Evolutionary conservation across 92 coral and sea anemone species (phyloP).

Genomic region (Zoanthus gigantus): DNA sequence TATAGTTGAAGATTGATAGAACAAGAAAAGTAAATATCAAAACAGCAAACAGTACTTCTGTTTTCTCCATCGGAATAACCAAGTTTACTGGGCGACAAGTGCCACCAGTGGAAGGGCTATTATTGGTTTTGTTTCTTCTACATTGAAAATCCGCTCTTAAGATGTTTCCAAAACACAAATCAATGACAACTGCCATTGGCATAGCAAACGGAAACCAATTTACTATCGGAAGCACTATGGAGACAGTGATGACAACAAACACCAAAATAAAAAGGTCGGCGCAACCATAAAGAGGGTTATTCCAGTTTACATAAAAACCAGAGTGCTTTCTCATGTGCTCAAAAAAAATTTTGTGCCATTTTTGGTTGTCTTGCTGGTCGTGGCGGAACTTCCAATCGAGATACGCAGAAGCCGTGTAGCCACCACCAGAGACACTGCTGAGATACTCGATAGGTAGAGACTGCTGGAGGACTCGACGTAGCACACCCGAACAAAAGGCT

Average conservation of each 20-base stretch:
- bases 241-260: slow-evolving; percentile 43
- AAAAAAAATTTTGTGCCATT: slow-evolving; percentile 86
- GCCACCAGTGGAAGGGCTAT: neutral
- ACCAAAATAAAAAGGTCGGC: slow-evolving; percentile 63
- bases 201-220: slow-evolving; percentile 67
- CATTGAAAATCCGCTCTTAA: slow-evolving; percentile 78
- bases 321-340: slow-evolving; percentile 69
- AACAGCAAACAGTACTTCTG: neutral
- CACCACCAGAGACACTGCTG: slow-evolving; percentile 94
- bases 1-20: neutral
- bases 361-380: slow-evolving; percentile 75
- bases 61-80: neutral
- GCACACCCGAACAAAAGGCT: slow-evolving; percentile 58
- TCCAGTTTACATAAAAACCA: slow-evolving; percentile 72
- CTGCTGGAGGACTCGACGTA: slow-evolving; percentile 83
- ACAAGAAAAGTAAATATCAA: neutral
- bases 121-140: neutral
- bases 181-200: slow-evolving; percentile 74
- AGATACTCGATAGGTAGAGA: slow-evolving; percentile 70
- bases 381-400: slow-evolving; percentile 93
- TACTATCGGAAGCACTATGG: slow-evolving; percentile 70
- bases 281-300: slow-evolving; percentile 67
- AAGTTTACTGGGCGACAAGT: neutral
- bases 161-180: slow-evolving; percentile 73
- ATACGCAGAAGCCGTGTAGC: slow-evolving; percentile 84